Base-by-base conservation (phyloP, 2,113 vertebrate genomes). In the Promerops cafer region DNA sequence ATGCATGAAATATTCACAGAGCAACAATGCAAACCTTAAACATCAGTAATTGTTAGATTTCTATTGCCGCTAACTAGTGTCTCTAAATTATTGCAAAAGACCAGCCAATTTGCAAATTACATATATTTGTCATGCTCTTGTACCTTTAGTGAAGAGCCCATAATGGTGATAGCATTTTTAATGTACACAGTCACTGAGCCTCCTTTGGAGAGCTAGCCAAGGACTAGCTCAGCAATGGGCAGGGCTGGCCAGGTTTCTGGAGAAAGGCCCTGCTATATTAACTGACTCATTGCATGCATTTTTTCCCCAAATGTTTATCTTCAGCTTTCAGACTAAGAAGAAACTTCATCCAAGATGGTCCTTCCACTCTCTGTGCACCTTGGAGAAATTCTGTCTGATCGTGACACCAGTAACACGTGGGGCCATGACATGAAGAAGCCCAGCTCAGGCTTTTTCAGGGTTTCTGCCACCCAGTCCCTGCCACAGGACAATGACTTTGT, bases 1-100 rank as follows among this genome's bases (percentile, higher is more conserved):
- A 98, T 98, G 98, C 98, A 98, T 98, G 98, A 98, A 98, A 98
- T 98, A 98, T 98, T 98, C 98, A 98, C 97, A 96, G 98, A 97
- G 97, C 98, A 98, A 98, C 98, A 98, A 98, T 98, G 98, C 97
- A 97, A 98, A 98, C 97, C 97, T 98, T 98, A 98, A 98, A 98
- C 98, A 98, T 98, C 97, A 97, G 98, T 98, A 98, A 98, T 98
- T 98, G 98, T 98, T 98, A 97, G 97, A 98, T 98, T 98, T 98
- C 98, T 98, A 98, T 98, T 98, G 98, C 98, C 96, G 78, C 96
- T 98, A 98, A 98, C 98, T 98, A 98, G 97, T 87, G 98, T 96
- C 97, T 98, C 97, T 98, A 98, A 98, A 98, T 98, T 98, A 98
- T 98, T 98, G 97, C 97, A 98, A 98, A 98, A 97, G 98, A 98